Base-by-base conservation (phyloP, 2,888 invertebrate genomes). In the Amiota mariae region DNA sequence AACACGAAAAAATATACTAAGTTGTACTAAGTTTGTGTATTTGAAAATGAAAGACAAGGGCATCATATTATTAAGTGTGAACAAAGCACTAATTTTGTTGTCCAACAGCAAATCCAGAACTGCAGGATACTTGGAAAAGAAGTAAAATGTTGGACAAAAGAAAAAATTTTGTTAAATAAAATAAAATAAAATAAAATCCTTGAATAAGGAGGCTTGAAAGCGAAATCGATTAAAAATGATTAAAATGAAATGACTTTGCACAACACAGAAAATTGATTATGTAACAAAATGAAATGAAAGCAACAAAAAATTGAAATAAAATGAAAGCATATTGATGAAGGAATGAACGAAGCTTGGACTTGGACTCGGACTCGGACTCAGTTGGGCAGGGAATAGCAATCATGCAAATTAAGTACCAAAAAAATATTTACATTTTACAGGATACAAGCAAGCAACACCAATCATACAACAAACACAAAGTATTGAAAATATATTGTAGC, bases 391-490 rank as follows among this genome's bases (percentile, higher is more conserved):
- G 15, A 51, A 36, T 24, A 51, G 63, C 71, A 71, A 71, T 61
- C 63, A 59, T 71, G 59, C 59, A 71, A 71, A 85, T 79, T 56
- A 78, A 85, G 78, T 80, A 75, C 75, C 82, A 70, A 77, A 84
- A 79, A 74, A 73, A 59, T 20, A 59, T 9, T 59, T 11, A 59
- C 15, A 36, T 36, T 11, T 36, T 72, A 68, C 67, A 71, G 73
- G 11, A 59, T 11, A 59, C 8, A 20, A 9, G 15, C 2, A 15
- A 74, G 15, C 2, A 15, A 74, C 70, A 10, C 67, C 64, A 67
- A 59, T 24, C 6, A 36, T 36, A 36, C 36, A 36, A 36, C 36
- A 46, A n/a, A 36, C 70, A 70, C 24, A 47, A 51, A 8, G 70
- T 36, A n/a, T n/a, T n/a, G n/a, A n/a, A n/a, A n/a, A n/a, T n/a